phyloP scores from a whole-genome alignment of 2,113 vertebrate genomes.

The Axis porcinus region DNA sequence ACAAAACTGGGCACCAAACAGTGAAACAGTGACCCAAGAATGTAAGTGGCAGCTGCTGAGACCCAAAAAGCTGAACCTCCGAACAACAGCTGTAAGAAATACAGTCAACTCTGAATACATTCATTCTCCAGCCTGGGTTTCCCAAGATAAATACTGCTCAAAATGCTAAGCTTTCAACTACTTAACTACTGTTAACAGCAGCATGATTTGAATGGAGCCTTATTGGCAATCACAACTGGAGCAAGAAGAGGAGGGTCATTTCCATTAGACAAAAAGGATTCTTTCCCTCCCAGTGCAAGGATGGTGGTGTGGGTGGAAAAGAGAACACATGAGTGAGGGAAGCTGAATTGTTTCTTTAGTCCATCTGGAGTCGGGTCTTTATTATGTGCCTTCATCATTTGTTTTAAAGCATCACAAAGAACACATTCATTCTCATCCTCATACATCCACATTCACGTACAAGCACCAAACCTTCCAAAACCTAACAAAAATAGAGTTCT shows the following conservation, averaged over 20 bases:
- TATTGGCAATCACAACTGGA: neutral
- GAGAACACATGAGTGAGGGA: neutral
- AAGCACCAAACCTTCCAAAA: conserved; percentile 1
- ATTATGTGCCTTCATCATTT: conserved; percentile 13
- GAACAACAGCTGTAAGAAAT: neutral
- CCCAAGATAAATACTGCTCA: neutral
- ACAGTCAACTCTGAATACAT: conserved; percentile 9
- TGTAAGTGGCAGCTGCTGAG: neutral
- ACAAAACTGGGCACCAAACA: conserved; percentile 3
- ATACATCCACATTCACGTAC: neutral
- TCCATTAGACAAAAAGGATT: neutral
- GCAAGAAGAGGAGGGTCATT: neutral
- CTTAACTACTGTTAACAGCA: neutral
- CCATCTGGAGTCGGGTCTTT: conserved; percentile 15
- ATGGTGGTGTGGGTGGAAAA: neutral
- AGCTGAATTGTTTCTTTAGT: neutral
- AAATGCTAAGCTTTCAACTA: conserved; percentile 23
- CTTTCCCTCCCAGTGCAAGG: neutral
- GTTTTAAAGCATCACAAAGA: conserved; percentile 41
- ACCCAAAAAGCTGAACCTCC: neutral
- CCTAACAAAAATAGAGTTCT: neutral
- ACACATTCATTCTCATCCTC: conserved; percentile 15
- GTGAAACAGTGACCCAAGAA: neutral
- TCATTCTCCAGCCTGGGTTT: neutral
- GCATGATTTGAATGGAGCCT: neutral